Evolutionary conservation across 2,797 vertebrate species (phyloP), one percentile per base, ranked within the genome.

Genomic region (Nyctalus aviator): DNA sequence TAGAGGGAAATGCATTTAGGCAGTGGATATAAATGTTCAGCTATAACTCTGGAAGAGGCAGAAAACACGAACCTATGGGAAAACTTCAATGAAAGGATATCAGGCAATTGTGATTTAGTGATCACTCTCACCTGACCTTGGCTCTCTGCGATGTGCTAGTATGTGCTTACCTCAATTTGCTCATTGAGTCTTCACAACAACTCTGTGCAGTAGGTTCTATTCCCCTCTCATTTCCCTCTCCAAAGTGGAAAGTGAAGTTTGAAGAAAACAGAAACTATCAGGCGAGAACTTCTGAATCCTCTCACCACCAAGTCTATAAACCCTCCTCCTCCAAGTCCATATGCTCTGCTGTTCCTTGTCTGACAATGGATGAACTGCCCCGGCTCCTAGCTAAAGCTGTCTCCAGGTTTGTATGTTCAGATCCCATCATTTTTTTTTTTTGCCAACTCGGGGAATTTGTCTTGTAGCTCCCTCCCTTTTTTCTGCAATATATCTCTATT

Each of bases 101-200:
- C 41, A 27, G 59, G 57, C 90, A 71, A 35, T 73, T 35, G 50
- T 21, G 32, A 17, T 37, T 41, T 48, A 79, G 1, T 55, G 48
- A 44, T 23, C 8, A 46, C 3, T 35, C 32, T 76, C 32, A 11
- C 2, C 0, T 57, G 79, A 68, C 37, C 20, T 53, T 79, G 73
- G 50, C 69, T 66, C n/a, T 62, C 25, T n/a, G 68, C 68, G 41
- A 5, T 2, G 12, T 20, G 20, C 8, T 55, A 55, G 21, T 55
- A 3, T 21, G 12, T 7, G 32, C 66, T 93, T 32, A 75, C 20
- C 41, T 81, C 59, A 20, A 46, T 68, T n/a, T 84, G 62, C 23
- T 83, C 90, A 50, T 14, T 71, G 84, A 83, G 46, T 92, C 71
- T 90, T 88, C 8, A 79, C 18, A 20, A 46, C 9, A 73, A 37